phyloP scores from a whole-genome alignment of 2,888 invertebrate species.

The Argynnis bischoffii region DNA sequence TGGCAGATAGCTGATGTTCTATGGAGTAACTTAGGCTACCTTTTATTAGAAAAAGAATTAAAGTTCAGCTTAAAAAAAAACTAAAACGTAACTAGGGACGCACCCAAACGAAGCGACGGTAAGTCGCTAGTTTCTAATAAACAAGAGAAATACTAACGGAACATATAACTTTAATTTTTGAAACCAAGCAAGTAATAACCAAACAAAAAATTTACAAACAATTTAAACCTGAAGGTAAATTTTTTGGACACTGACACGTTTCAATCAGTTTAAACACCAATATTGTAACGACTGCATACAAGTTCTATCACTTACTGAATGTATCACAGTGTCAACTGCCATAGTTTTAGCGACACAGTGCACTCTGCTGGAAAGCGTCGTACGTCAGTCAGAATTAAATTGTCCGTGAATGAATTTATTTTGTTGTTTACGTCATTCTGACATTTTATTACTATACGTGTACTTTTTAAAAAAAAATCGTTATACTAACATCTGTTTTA shows the following conservation, averaged over 20 bases:
- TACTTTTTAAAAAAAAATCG: background rate
- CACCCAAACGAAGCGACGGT: no score
- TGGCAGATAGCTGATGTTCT: no score
- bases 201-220: background rate
- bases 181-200: no score
- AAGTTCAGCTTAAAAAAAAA: no score
- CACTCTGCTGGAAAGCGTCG: constrained; percentile 32
- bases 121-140: no score
- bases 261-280: background rate
- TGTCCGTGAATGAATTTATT: constrained; percentile 43
- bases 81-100: no score
- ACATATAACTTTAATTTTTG: no score
- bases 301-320: constrained; percentile 18
- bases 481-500: no score
- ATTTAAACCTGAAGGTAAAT: background rate
- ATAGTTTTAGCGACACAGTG: constrained; percentile 30
- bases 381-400: constrained; percentile 42
- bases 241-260: background rate
- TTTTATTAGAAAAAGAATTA: no score
- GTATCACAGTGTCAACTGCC: constrained; percentile 18
- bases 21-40: no score
- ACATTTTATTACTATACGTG: constrained; percentile 21
- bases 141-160: no score
- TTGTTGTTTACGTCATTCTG: constrained; percentile 40
- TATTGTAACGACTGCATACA: background rate